Evolutionary conservation across 2,113 vertebrate species (phyloP).

Genomic region (Corydoras sp.): DNA sequence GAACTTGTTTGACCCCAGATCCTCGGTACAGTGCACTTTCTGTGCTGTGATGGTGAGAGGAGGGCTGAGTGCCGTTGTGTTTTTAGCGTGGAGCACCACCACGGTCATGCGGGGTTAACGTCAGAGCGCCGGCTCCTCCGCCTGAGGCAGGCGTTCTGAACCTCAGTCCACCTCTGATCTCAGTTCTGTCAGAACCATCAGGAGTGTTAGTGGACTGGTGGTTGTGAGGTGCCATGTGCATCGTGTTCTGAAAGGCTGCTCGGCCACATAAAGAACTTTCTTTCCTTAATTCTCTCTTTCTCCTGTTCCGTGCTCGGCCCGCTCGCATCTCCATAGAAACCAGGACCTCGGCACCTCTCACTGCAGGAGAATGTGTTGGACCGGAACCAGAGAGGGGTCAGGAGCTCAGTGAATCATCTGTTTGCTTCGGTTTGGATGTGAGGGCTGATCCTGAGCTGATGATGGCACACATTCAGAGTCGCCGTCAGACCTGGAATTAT

Average conservation of each 20-base stretch:
- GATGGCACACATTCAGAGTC: not conserved
- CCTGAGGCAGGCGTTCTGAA: not conserved
- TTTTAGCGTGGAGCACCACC: not conserved
- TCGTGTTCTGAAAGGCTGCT: constrained; percentile 34
- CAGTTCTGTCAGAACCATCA: no score
- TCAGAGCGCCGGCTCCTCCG: constrained; percentile 19
- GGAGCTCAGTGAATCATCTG: not conserved
- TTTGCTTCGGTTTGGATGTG: not conserved
- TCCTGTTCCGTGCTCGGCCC: constrained; percentile 24
- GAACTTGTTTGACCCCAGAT: constrained; percentile 30
- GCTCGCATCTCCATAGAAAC: constrained; percentile 48
- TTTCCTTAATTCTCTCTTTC: constrained; percentile 3
- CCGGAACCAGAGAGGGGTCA: constrained; percentile 4
- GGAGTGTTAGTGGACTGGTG: no score
- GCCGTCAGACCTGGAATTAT: constrained; percentile 12
- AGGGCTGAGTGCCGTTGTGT: not conserved
- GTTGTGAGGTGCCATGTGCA: no score
- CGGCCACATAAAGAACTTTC: constrained; percentile 12
- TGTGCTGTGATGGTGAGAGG: not conserved
- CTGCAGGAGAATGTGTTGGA: constrained; percentile 12
- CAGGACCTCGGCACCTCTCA: constrained; percentile 34
- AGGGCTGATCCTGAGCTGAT: constrained; percentile 10
- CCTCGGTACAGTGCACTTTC: not conserved
- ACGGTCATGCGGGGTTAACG: constrained; percentile 16
- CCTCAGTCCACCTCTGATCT: no score